phyloP scores from a whole-genome alignment of 2,797 vertebrate species.

The Corythornis leucogaster region DNA sequence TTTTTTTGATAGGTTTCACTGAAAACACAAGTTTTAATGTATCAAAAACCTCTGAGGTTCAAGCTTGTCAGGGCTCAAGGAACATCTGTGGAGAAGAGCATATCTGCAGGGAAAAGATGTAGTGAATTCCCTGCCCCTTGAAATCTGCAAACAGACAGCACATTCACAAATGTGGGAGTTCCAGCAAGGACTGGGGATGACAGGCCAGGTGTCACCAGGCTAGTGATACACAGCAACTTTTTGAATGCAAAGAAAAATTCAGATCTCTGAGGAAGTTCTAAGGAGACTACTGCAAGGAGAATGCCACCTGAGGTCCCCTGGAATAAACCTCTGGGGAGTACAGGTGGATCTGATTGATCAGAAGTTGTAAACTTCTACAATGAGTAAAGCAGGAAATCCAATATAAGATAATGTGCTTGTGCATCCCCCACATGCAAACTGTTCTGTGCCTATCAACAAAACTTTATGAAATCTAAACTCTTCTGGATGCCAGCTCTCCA shows the following conservation, averaged over 20 bases:
- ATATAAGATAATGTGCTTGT: not conserved
- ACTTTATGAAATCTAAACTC: not conserved
- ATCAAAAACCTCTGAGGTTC: not conserved
- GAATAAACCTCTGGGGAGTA: not conserved
- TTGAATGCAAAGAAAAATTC: not conserved
- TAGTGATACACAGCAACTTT: not conserved
- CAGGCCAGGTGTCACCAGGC: too few species aligned
- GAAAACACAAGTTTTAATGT: not conserved
- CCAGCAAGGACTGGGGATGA: not conserved
- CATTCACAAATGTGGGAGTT: not conserved
- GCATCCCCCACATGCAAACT: not conserved
- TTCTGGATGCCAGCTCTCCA: not conserved
- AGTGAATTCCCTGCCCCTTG: fast-evolving
- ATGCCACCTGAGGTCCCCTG: not conserved
- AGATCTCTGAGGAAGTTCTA: not conserved
- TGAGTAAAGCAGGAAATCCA: not conserved
- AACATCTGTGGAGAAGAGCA: not conserved
- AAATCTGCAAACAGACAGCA: not conserved
- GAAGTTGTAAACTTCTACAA: not conserved
- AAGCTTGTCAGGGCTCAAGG: not conserved
- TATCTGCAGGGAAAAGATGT: not conserved
- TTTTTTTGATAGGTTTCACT: not conserved
- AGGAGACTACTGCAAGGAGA: not conserved
- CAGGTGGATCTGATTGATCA: not conserved
- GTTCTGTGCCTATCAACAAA: not conserved